Evolutionary conservation across 2,113 vertebrate species (phyloP).

Genomic region (Charadrius vociferus): DNA sequence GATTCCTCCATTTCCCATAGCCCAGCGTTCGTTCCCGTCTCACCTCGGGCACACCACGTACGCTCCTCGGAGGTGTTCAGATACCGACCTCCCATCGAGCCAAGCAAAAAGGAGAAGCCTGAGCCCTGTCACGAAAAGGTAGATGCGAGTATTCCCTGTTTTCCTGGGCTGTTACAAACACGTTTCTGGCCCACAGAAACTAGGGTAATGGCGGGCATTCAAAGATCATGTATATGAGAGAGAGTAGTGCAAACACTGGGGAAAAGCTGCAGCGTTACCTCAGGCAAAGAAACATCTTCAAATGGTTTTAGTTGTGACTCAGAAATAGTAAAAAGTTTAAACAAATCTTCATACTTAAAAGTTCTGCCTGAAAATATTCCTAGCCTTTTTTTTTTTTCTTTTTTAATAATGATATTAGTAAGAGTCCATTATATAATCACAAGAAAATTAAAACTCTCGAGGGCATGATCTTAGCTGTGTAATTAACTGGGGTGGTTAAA

Average conservation of each 20-base stretch:
- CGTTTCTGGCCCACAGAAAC: neutral
- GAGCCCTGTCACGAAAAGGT: neutral
- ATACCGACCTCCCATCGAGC: neutral
- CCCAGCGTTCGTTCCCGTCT: neutral
- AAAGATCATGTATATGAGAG: neutral
- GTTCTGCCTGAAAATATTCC: constrained; percentile 10
- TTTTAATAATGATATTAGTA: constrained; percentile 66
- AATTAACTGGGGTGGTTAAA: constrained; percentile 69
- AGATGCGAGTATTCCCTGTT: neutral
- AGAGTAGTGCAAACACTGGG: neutral
- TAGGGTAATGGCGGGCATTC: neutral
- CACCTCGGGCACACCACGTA: neutral
- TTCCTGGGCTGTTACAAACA: neutral
- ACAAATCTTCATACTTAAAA: neutral
- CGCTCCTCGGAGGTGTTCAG: neutral
- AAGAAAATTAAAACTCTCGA: constrained; percentile 73
- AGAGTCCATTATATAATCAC: constrained; percentile 74
- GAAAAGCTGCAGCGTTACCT: neutral
- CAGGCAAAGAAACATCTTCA: neutral
- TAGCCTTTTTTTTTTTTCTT: neutral
- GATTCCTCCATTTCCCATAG: neutral
- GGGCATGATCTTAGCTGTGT: constrained; percentile 65
- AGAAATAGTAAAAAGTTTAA: constrained; percentile 23
- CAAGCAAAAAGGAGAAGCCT: neutral
- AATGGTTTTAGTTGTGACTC: neutral